phyloP scores from a whole-genome alignment of 1,140 invertebrate species.

The Eciton burchellii region DNA sequence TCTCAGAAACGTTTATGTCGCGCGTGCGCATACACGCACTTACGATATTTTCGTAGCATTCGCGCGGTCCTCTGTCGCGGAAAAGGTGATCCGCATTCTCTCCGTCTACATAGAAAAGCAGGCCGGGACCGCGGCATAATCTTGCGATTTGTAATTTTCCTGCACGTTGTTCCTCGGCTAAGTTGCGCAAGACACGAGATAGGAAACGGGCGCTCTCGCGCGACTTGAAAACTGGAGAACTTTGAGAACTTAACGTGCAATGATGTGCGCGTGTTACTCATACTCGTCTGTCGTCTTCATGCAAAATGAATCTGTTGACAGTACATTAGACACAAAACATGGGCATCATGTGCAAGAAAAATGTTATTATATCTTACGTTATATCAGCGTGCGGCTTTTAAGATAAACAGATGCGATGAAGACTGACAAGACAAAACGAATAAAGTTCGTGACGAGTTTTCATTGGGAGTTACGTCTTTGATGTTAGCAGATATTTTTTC shows the following conservation, averaged over 20 bases:
- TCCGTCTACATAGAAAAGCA: background rate
- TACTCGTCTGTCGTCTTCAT: background rate
- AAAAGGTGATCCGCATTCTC: background rate
- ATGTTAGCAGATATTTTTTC: slow-evolving; percentile 19
- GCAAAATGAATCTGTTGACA: background rate
- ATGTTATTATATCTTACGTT: no score
- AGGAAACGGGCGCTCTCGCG: background rate
- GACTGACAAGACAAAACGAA: background rate
- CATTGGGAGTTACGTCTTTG: background rate
- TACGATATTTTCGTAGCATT: background rate
- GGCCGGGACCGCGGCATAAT: background rate
- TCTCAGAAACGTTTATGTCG: background rate
- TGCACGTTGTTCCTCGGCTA: background rate
- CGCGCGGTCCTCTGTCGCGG: background rate
- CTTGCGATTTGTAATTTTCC: slow-evolving; percentile 3
- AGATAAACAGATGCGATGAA: background rate
- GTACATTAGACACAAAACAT: slow-evolving; percentile 31
- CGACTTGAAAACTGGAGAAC: slow-evolving; percentile 39
- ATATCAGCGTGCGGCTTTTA: background rate
- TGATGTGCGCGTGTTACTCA: background rate
- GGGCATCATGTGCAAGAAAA: background rate
- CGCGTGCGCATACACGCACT: background rate
- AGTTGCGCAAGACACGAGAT: background rate
- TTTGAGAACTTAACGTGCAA: background rate
- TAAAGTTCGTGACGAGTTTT: background rate